A percentile compares a stretch with the other conserved stretches of the same genome.
phyloP scores from a whole-genome alignment of 2,797 vertebrate species.

The Xenopus petersii region DNA sequence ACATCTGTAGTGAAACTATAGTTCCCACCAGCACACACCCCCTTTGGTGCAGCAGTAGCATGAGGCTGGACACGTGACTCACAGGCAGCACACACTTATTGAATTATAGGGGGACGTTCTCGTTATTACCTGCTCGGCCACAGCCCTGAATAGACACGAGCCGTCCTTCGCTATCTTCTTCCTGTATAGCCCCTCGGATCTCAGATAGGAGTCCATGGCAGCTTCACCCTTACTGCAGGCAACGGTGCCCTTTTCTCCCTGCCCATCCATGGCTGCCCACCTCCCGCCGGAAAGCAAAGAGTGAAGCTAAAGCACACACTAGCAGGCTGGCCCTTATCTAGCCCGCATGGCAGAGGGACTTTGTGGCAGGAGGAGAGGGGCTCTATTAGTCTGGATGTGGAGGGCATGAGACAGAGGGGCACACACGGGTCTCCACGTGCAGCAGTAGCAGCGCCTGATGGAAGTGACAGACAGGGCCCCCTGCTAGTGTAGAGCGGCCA shows the following conservation, averaged over 20 bases:
- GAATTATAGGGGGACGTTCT: no score
- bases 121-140: conserved; percentile 85
- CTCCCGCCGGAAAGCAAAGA: background rate
- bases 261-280: conserved; percentile 21
- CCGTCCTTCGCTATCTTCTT: conserved; percentile 92
- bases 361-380: conserved; percentile 44
- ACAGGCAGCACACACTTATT: no score
- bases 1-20: no score
- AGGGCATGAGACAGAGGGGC: conserved; percentile 7
- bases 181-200: conserved; percentile 75
- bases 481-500: conserved; percentile 13
- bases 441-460: background rate
- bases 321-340: conserved; percentile 62
- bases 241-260: conserved; percentile 16
- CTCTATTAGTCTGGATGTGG: conserved; percentile 1
- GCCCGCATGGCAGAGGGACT: conserved; percentile 48
- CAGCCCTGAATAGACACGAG: conserved; percentile 90
- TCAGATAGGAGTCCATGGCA: conserved; percentile 81
- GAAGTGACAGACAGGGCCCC: conserved; percentile 36
- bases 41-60: no score
- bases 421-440: conserved; percentile 15
- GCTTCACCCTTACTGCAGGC: conserved; percentile 51
- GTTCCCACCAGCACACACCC: no score
- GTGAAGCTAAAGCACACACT: conserved; percentile 8
- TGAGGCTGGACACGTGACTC: no score